Conservation (phyloP, 2,113 vertebrate species). For the Aix galericulata region DNA sequence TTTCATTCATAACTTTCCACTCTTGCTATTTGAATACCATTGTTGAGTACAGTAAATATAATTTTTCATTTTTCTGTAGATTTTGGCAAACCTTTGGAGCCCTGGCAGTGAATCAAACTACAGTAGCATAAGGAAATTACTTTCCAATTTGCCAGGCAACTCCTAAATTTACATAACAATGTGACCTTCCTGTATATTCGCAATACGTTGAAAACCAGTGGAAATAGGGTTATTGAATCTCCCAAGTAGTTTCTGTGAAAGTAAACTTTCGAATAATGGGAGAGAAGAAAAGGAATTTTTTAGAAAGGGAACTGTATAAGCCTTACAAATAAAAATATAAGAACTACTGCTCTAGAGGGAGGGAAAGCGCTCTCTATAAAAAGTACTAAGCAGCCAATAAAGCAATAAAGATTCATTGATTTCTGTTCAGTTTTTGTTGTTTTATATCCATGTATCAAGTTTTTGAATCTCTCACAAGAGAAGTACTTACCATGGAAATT, state of each 20-base stretch:
- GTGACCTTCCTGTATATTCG: not conserved
- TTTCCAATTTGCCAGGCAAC: not conserved
- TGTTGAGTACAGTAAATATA: not conserved
- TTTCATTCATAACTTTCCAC: not conserved
- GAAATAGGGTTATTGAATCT: not conserved
- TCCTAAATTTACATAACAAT: not conserved
- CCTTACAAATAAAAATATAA: not conserved
- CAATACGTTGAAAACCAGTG: not conserved
- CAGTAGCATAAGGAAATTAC: not conserved
- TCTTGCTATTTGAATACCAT: not conserved
- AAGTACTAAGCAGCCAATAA: not conserved
- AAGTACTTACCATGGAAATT: not conserved
- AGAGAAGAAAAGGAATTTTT: not conserved
- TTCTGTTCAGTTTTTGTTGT: not conserved
- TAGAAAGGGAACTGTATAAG: not conserved
- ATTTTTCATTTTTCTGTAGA: not conserved
- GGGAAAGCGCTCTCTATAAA: not conserved
- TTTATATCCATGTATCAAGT: not conserved
- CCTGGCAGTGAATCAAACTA: not conserved
- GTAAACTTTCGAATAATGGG: not conserved
- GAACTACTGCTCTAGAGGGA: not conserved
- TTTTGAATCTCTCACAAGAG: not conserved
- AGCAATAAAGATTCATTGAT: not conserved
- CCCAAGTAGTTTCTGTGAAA: not conserved
- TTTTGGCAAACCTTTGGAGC: not conserved